Percentiles rank a stretch among this genome's conserved stretches.
phyloP scores from a whole-genome alignment of 2,888 invertebrate genomes.

The Vandiemenella viatica region DNA sequence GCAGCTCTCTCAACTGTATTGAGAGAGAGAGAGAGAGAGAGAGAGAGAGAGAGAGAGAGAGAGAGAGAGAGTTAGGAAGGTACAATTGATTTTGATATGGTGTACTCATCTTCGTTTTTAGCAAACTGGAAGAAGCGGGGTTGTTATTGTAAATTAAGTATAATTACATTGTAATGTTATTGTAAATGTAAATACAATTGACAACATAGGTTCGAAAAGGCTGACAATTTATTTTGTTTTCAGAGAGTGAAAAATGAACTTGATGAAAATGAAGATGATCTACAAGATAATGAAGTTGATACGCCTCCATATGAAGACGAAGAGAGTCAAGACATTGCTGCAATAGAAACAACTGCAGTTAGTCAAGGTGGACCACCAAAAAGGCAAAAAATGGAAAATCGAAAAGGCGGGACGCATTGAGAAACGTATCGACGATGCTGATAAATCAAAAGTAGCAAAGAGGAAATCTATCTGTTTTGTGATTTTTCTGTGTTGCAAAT shows the following conservation, averaged over 20 bases:
- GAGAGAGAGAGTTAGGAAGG: not conserved
- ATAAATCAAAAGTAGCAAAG: constrained; percentile 1
- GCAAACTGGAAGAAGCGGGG: no score
- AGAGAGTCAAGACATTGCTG: not conserved
- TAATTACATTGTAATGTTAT: not conserved
- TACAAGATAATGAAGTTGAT: not conserved
- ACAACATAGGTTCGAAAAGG: not conserved
- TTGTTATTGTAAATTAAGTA: no score
- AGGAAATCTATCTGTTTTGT: constrained; percentile 3
- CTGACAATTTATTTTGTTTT: not conserved
- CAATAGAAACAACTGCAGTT: not conserved
- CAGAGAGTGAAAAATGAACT: not conserved
- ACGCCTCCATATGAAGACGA: not conserved
- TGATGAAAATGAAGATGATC: not conserved
- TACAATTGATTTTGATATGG: not conserved
- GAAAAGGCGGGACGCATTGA: not conserved
- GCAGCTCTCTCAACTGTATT: no score
- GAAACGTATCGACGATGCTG: not conserved
- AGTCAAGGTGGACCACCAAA: constrained; percentile 2
- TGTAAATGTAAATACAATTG: not conserved
- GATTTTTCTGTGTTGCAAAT: constrained; percentile 3
- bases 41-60: no score
- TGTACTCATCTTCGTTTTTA: no score
- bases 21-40: no score
- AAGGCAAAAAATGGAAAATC: not conserved